Evolutionary conservation across 2,797 vertebrate genomes (phyloP).

Genomic region (Heterohyrax brucei): DNA sequence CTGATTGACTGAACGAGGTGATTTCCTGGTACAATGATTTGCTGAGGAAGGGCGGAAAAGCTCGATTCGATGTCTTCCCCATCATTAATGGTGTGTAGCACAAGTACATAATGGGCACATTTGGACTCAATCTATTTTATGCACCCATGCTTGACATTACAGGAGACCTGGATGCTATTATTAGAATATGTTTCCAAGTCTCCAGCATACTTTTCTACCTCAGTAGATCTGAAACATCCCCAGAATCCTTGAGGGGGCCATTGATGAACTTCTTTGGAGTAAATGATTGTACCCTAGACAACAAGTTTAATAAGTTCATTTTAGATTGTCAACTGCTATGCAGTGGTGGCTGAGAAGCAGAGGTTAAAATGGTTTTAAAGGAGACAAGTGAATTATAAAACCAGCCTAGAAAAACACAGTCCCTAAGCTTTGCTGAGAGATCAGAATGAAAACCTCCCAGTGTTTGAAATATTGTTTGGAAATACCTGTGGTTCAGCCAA

Average conservation of each 20-base stretch:
- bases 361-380: constrained; percentile 26
- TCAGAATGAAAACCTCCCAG: constrained; percentile 12
- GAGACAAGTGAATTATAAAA: constrained; percentile 27
- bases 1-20: constrained; percentile 46
- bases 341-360: background rate
- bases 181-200: constrained; percentile 60
- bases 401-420: background rate
- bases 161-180: constrained; percentile 33
- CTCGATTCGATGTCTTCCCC: constrained; percentile 51
- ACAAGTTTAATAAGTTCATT: constrained; percentile 14
- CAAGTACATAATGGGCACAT: constrained; percentile 26
- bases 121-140: constrained; percentile 71
- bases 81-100: constrained; percentile 39
- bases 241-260: constrained; percentile 53
- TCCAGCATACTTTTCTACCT: constrained; percentile 24
- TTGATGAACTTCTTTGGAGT: constrained; percentile 54
- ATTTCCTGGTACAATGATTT: constrained; percentile 65
- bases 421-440: background rate
- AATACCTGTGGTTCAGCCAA: background rate
- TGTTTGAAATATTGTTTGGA: constrained; percentile 43
- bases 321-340: background rate
- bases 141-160: constrained; percentile 68
- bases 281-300: constrained; percentile 46
- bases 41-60: constrained; percentile 43
- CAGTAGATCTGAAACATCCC: constrained; percentile 24